Conservation (phyloP, 2,113 vertebrate species). For the Ondatra zibethicus region DNA sequence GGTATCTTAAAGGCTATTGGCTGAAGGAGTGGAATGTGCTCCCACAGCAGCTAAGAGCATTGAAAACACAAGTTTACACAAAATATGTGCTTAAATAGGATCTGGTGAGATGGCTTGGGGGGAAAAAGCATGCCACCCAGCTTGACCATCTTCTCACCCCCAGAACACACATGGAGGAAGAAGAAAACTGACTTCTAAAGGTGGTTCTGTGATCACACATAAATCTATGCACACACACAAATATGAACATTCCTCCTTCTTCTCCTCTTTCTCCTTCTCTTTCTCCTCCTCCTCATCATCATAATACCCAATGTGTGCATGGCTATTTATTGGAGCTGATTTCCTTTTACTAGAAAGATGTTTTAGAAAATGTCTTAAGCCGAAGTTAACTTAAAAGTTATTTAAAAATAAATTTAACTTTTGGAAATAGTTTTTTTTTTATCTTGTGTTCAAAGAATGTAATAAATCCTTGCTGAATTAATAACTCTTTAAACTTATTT, state of each 20-base stretch:
- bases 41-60: not conserved
- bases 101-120: not conserved
- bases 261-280: no score
- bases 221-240: not conserved
- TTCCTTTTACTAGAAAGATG: not conserved
- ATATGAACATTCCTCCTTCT: not conserved
- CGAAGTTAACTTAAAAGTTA: not conserved
- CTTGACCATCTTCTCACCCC: not conserved
- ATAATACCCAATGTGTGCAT: not conserved
- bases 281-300: not conserved
- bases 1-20: no score
- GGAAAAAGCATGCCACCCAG: not conserved
- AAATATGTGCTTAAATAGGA: not conserved
- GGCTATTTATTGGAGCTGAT: not conserved
- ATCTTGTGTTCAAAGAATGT: not conserved
- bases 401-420: not conserved
- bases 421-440: not conserved
- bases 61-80: not conserved
- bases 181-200: not conserved
- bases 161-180: not conserved
- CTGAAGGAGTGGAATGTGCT: no score
- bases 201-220: not conserved
- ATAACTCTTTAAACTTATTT: not conserved
- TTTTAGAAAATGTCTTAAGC: not conserved
- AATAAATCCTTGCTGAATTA: not conserved